Percentiles rank a stretch among this genome's conserved stretches.
Conservation (phyloP, 2,113 vertebrate species). For the Malurus cyaneus region DNA sequence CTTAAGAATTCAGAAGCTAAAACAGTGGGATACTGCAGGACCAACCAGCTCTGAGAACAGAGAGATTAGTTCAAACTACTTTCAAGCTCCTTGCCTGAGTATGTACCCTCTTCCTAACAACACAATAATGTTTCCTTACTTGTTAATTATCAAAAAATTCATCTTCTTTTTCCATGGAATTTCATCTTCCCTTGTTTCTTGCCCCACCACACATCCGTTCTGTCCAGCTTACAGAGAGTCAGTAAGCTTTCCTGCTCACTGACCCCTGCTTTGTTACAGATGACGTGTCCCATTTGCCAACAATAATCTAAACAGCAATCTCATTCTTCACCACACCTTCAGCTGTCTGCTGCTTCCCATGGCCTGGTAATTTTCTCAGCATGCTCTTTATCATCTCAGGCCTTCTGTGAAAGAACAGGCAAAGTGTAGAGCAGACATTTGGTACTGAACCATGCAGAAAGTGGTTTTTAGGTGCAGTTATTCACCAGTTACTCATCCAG, state of each 20-base stretch:
- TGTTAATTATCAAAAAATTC: not conserved
- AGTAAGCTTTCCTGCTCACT: not conserved
- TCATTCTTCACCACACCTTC: not conserved
- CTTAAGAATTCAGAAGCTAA: not conserved
- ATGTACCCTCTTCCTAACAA: not conserved
- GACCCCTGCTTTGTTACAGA: not conserved
- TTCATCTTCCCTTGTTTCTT: not conserved
- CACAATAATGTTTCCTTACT: too few species aligned
- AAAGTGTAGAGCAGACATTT: not conserved
- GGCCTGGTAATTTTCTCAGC: not conserved
- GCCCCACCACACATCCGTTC: not conserved
- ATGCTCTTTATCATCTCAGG: not conserved
- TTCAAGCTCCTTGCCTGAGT: not conserved
- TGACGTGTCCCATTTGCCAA: not conserved
- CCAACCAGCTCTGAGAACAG: not conserved
- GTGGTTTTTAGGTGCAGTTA: not conserved
- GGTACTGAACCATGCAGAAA: not conserved
- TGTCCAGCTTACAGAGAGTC: not conserved
- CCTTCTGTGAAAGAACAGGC: not conserved
- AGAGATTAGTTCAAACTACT: not conserved
- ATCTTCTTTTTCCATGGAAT: not conserved
- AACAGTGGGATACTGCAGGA: not conserved
- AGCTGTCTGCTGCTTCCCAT: not conserved
- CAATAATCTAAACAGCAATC: not conserved
- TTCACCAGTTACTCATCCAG: not conserved